These are phyloP conservation scores for Turritopsis rubra DNA, from an alignment of 30 jellyfish, hydroid and myxozoan genomes.

Conservation along the genomic window DNA sequence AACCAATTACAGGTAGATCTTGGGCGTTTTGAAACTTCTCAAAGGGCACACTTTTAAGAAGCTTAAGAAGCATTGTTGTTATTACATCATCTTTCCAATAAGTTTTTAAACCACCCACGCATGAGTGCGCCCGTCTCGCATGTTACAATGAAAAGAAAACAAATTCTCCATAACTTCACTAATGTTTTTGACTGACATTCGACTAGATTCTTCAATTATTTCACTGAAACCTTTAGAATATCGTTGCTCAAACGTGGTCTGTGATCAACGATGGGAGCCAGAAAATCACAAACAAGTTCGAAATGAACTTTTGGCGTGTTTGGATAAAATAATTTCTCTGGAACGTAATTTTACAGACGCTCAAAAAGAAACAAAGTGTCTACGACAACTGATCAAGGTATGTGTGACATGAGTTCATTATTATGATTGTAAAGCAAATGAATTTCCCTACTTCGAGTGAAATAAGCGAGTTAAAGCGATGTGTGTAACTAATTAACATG, in stretches of 20 bases:
- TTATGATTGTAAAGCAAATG: too few relatives aligned
- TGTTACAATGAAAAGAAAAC: too few relatives aligned
- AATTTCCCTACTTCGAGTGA: too few relatives aligned
- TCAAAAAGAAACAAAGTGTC: conserved; percentile 55
- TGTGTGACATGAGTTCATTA: background rate
- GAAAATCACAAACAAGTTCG: conserved; percentile 53
- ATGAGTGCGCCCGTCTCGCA: too few relatives aligned
- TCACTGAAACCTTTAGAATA: background rate
- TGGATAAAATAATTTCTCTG: conserved; percentile 65
- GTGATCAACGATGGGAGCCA: conserved; percentile 24
- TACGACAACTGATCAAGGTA: conserved; percentile 39
- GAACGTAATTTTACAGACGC: conserved; percentile 75
- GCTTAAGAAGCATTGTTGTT: too few relatives aligned
- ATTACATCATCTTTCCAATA: too few relatives aligned
- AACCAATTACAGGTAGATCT: background rate
- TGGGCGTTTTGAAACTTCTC: background rate
- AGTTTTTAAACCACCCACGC: too few relatives aligned
- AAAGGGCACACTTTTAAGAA: too few relatives aligned
- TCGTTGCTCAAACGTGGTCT: background rate
- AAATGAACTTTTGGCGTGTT: conserved; percentile 59
- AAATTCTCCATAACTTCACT: too few relatives aligned
- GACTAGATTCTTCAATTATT: background rate
- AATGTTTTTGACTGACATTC: background rate
- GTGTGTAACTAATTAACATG: too few relatives aligned
- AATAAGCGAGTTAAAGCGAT: too few relatives aligned